These are phyloP conservation scores for Tricholaema leucomelas DNA, from an alignment of 2,113 vertebrate species.

Conservation along the genomic window DNA sequence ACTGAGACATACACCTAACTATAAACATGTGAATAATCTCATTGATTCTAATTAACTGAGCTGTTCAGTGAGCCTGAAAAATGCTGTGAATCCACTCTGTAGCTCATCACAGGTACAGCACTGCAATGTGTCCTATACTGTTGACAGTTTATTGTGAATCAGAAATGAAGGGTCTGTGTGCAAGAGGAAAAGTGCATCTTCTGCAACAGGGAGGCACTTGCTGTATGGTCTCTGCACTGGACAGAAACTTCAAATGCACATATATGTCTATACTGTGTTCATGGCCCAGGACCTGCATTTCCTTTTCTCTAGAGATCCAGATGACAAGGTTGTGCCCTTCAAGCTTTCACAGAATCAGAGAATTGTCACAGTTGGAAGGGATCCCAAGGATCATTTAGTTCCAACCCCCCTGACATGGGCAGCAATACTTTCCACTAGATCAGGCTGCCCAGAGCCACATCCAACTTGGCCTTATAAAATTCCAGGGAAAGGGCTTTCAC, in stretches of 20 bases:
- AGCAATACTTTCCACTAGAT: too few species aligned
- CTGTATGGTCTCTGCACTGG: neutral
- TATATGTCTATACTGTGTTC: neutral
- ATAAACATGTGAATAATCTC: neutral
- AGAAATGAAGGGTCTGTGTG: neutral
- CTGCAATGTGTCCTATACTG: neutral
- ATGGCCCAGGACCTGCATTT: neutral
- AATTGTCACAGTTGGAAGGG: too few species aligned
- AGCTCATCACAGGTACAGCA: fast-evolving
- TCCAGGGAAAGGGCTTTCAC: too few species aligned
- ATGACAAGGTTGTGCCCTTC: neutral
- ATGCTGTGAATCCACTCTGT: neutral
- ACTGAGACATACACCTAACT: neutral
- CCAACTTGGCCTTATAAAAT: too few species aligned
- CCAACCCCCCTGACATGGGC: too few species aligned
- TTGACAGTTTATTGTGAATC: neutral
- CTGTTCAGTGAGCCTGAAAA: neutral
- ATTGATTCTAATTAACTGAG: neutral
- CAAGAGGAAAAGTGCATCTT: neutral
- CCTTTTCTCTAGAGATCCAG: neutral
- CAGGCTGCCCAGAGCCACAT: too few species aligned
- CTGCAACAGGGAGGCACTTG: neutral
- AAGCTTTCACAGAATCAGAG: neutral
- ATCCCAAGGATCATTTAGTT: too few species aligned
- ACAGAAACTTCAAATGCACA: neutral